Conservation (phyloP, 2,113 vertebrate genomes). For the Silurus meridionalis region DNA sequence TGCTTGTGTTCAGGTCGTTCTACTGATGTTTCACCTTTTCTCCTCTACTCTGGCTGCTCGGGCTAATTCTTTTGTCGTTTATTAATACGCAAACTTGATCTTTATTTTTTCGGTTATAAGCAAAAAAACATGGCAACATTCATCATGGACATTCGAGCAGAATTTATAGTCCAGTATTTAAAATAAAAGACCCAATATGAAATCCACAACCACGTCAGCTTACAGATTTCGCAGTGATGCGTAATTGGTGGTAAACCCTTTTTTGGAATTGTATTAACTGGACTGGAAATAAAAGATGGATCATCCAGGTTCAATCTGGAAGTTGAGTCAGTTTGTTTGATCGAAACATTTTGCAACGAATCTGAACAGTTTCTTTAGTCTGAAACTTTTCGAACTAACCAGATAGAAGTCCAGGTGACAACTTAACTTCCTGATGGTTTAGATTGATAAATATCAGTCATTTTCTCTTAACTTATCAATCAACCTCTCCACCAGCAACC, state of each 20-base stretch:
- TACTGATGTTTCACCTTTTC: neutral
- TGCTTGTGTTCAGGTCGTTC: constrained; percentile 26
- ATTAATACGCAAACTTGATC: neutral
- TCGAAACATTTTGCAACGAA: no score
- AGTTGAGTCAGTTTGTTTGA: no score
- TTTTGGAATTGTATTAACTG: neutral
- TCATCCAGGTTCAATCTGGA: no score
- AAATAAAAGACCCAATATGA: neutral
- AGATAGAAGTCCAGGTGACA: no score
- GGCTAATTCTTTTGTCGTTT: neutral
- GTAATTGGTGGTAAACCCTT: neutral
- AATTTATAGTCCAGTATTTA: neutral
- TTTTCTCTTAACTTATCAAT: neutral
- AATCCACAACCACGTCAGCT: neutral
- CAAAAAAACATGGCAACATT: neutral
- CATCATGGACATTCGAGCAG: neutral
- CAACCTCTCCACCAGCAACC: neutral
- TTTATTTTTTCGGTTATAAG: neutral
- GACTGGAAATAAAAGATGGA: neutral
- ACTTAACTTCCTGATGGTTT: neutral
- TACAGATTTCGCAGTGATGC: neutral
- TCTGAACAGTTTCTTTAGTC: no score
- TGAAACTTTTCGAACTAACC: no score
- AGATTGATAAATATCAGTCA: neutral
- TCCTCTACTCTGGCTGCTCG: neutral